Evolutionary conservation across 2,797 vertebrate genomes (phyloP).

Genomic region (Meda fulgida): DNA sequence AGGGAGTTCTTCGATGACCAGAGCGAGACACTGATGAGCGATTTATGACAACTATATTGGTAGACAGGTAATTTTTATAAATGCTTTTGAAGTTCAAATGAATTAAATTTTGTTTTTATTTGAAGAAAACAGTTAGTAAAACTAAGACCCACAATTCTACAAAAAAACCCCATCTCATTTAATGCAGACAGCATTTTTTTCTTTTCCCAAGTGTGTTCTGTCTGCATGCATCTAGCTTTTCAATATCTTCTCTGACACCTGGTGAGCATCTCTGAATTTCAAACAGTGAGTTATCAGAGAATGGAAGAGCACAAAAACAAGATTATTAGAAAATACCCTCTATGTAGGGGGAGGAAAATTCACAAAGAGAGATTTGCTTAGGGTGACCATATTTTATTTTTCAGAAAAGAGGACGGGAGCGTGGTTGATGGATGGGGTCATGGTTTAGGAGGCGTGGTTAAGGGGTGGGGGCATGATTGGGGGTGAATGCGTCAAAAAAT

Average conservation of each 20-base stretch:
- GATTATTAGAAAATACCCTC: slow-evolving; percentile 6
- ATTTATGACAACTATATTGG: background rate
- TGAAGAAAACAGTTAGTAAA: background rate
- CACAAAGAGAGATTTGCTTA: background rate
- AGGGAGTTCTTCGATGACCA: no score
- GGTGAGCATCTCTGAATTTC: slow-evolving; percentile 45
- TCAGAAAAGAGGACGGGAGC: no score
- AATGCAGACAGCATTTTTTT: slow-evolving; percentile 18
- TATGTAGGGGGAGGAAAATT: background rate
- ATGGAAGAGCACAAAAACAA: slow-evolving; percentile 1
- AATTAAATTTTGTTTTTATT: background rate
- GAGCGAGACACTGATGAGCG: no score
- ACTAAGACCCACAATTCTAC: background rate
- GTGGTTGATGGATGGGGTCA: no score
- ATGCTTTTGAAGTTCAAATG: background rate
- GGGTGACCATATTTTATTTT: no score
- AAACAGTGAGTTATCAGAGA: slow-evolving; percentile 40
- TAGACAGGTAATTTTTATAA: background rate
- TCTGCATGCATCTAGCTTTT: slow-evolving; percentile 50
- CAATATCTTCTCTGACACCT: slow-evolving; percentile 39
- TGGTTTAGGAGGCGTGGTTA: no score
- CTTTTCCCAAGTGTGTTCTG: slow-evolving; percentile 34
- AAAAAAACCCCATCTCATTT: slow-evolving; percentile 15
- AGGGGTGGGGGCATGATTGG: no score
- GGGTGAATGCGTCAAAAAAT: no score